Evolutionary conservation across 2,113 vertebrate species (phyloP).

Genomic region (Danio rerio): GRCz12tu NC_133180.1:66059001-66059500

Average conservation of each 20-base stretch:
- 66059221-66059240: slow-evolving; percentile 38
- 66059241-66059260: slow-evolving; percentile 31
- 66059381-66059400: slow-evolving; percentile 1
- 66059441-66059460: slow-evolving; percentile 4
- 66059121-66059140: slow-evolving; percentile 51
- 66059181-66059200: slow-evolving; percentile 59
- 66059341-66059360: slow-evolving; percentile 43
- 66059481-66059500: background rate
- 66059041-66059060: slow-evolving; percentile 57
- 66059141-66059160: slow-evolving; percentile 19
- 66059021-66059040: slow-evolving; percentile 51
- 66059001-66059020: slow-evolving; percentile 61
- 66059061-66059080: slow-evolving; percentile 9
- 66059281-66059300: slow-evolving; percentile 9
- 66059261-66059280: slow-evolving; percentile 29
- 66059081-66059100: slow-evolving; percentile 62
- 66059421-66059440: slow-evolving; percentile 10
- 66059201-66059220: slow-evolving; percentile 28
- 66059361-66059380: slow-evolving; percentile 4
- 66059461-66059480: background rate
- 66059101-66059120: slow-evolving; percentile 46
- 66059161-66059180: background rate
- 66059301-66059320: slow-evolving; percentile 58
- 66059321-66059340: slow-evolving; percentile 44
- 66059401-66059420: background rate